Conservation (phyloP, 2,888 invertebrate genomes). For the Panopea generosa region DNA sequence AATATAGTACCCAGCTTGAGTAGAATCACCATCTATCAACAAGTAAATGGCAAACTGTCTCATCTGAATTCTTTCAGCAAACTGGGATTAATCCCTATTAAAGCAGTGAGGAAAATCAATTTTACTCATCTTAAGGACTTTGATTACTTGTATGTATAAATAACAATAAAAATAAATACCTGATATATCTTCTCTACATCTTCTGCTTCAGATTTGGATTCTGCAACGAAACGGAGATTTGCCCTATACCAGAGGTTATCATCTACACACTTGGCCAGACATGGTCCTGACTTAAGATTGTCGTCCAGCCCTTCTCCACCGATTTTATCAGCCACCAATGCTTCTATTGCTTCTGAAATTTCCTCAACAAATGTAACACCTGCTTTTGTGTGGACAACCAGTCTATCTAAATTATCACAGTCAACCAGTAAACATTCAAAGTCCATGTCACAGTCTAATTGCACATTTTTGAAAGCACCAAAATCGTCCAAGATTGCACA, state of each 20-base stretch:
- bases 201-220: conserved; percentile 1
- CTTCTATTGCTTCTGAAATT: conserved; percentile 35
- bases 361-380: conserved; percentile 30
- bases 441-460: conserved; percentile 44
- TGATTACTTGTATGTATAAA: too few species aligned
- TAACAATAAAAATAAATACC: conserved; percentile 27
- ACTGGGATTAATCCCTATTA: too few species aligned
- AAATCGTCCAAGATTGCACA: conserved; percentile 30
- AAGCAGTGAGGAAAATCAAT: too few species aligned
- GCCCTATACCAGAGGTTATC: conserved; percentile 65
- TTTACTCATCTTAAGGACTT: too few species aligned
- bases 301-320: conserved; percentile 86
- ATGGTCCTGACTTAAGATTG: conserved; percentile 88
- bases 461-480: conserved; percentile 47
- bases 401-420: conserved; percentile 50
- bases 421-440: conserved; percentile 33
- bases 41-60: too few species aligned
- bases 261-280: conserved; percentile 86
- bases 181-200: conserved; percentile 26
- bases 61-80: too few species aligned
- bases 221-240: conserved; percentile 14
- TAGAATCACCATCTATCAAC: too few species aligned
- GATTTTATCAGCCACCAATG: conserved; percentile 47
- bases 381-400: conserved; percentile 43
- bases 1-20: too few species aligned